Percentiles rank a stretch among this genome's conserved stretches.
These are phyloP conservation scores for Drosophila guanche DNA, from an alignment of 1,140 invertebrate genomes.

Conservation along the genomic window DNA sequence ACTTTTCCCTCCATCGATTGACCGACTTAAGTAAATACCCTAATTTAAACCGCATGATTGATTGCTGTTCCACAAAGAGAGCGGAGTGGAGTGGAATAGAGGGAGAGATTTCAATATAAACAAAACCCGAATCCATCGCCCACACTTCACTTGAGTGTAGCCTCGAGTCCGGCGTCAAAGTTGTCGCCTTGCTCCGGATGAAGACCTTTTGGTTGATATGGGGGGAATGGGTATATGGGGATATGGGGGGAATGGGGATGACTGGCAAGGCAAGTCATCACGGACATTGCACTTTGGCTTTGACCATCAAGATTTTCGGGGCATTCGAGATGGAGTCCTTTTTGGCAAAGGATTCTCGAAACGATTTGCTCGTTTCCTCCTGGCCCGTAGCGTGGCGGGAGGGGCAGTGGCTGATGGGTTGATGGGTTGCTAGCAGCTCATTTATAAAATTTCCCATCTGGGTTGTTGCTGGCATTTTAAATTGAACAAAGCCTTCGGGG, in stretches of 20 bases:
- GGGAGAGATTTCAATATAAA: slow-evolving; percentile 58
- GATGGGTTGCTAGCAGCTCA: slow-evolving; percentile 50
- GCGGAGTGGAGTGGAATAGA: neutral
- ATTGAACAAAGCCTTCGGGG: slow-evolving; percentile 65
- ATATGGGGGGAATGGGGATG: slow-evolving; percentile 21
- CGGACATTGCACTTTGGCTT: slow-evolving; percentile 81
- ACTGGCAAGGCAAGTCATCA: slow-evolving; percentile 71
- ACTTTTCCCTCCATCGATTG: slow-evolving; percentile 56
- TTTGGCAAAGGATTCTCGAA: slow-evolving; percentile 54
- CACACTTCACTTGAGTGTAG: slow-evolving; percentile 26
- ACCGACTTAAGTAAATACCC: slow-evolving; percentile 78
- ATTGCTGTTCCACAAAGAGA: slow-evolving; percentile 54
- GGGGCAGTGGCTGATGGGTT: neutral
- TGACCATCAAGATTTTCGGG: slow-evolving; percentile 71
- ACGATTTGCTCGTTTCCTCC: slow-evolving; percentile 68
- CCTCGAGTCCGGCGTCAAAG: slow-evolving; percentile 47
- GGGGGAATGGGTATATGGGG: slow-evolving; percentile 7
- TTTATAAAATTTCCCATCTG: slow-evolving; percentile 60
- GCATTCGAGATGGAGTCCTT: slow-evolving; percentile 18
- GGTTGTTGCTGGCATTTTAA: slow-evolving; percentile 65
- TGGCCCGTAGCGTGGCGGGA: neutral
- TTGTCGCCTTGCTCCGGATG: slow-evolving; percentile 61
- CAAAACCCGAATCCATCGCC: slow-evolving; percentile 47
- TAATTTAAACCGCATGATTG: slow-evolving; percentile 83
- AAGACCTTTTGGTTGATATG: slow-evolving; percentile 29